Conservation (phyloP, 2,113 vertebrate genomes). For the Propithecus coquereli region DNA sequence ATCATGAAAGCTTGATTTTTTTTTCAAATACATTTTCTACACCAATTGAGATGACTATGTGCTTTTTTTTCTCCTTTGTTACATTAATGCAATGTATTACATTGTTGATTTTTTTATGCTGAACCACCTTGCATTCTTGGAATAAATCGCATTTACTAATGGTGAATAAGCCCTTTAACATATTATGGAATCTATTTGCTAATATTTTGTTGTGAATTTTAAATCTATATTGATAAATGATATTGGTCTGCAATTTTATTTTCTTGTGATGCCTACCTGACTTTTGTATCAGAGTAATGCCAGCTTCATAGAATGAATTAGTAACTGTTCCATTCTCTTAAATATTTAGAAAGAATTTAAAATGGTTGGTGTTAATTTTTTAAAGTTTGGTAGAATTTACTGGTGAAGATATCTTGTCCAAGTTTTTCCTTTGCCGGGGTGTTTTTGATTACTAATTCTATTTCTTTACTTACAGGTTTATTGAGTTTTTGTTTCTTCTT, state of each 20-base stretch:
- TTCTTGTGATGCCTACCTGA: not conserved
- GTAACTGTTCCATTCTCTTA: not conserved
- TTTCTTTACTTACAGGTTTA: not conserved
- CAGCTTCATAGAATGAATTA: not conserved
- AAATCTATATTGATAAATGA: not conserved
- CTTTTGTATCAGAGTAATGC: not conserved
- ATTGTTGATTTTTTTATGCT: not conserved
- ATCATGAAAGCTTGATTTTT: not conserved
- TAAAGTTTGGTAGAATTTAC: no score
- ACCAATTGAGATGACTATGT: not conserved
- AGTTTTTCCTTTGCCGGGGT: not conserved
- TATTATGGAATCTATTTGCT: not conserved
- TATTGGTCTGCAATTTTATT: not conserved
- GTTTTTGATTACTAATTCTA: not conserved
- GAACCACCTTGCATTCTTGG: not conserved
- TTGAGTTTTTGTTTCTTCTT: not conserved
- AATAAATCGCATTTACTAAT: not conserved
- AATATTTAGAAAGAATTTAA: not conserved
- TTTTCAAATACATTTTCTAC: not conserved
- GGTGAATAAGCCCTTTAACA: not conserved
- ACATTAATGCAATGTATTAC: not conserved
- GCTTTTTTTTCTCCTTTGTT: not conserved
- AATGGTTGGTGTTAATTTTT: not conserved
- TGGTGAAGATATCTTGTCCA: not conserved
- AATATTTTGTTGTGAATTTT: not conserved